phyloP scores from a whole-genome alignment of 2,888 invertebrate genomes.

The Dyspetes luteomarginatus region DNA sequence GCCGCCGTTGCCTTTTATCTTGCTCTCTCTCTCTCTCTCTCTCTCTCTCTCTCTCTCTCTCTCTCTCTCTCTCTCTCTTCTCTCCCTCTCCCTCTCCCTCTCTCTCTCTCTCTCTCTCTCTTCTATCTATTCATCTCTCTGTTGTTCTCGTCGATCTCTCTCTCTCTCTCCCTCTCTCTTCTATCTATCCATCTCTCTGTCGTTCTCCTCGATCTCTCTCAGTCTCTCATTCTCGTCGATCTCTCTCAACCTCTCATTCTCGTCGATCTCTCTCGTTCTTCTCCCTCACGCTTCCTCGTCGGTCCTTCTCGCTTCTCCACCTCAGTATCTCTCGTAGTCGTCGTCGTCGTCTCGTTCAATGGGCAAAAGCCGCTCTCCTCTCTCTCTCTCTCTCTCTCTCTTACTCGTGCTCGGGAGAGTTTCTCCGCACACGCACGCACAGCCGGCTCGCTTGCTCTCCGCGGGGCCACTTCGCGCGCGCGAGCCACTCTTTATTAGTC shows the following conservation, averaged over 20 bases:
- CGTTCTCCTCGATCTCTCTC: constrained; percentile 37
- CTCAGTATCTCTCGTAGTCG: constrained; percentile 49
- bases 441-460: constrained; percentile 51
- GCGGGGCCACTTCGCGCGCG: constrained; percentile 78
- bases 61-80: constrained; percentile 41
- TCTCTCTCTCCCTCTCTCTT: constrained; percentile 48
- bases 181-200: constrained; percentile 41
- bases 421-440: constrained; percentile 58
- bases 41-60: constrained; percentile 63
- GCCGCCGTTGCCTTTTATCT: constrained; percentile 60
- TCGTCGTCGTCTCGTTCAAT: constrained; percentile 64
- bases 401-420: constrained; percentile 26
- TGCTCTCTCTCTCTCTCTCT: constrained; percentile 63
- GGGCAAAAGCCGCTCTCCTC: constrained; percentile 58
- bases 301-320: constrained; percentile 54
- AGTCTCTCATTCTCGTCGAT: constrained; percentile 57
- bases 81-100: constrained; percentile 12
- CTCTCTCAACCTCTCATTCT: constrained; percentile 53
- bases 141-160: constrained; percentile 10
- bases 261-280: constrained; percentile 59
- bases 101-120: constrained; percentile 46
- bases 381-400: constrained; percentile 50
- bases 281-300: constrained; percentile 63
- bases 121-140: constrained; percentile 62
- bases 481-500: constrained; percentile 82